These are phyloP conservation scores for Hippoglossus stenolepis DNA, from an alignment of 2,113 vertebrate genomes.

Conservation along the genomic window DNA sequence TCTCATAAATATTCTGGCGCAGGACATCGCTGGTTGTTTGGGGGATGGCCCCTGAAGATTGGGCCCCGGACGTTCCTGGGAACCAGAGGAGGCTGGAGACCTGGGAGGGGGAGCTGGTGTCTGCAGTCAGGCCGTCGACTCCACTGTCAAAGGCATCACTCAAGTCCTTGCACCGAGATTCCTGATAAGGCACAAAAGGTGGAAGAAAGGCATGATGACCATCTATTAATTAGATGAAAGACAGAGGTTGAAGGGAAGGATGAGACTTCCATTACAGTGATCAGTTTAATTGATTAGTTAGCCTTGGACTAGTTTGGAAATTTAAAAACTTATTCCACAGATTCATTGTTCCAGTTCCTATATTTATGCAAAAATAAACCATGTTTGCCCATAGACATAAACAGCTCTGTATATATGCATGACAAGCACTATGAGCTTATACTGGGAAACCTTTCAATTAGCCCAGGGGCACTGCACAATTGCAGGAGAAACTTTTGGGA, in stretches of 20 bases:
- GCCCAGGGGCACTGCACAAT: constrained; percentile 15
- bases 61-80: constrained; percentile 84
- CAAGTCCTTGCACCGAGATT: constrained; percentile 88
- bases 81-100: constrained; percentile 86
- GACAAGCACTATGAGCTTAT: constrained; percentile 9
- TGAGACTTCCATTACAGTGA: not conserved
- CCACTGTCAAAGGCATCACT: constrained; percentile 90
- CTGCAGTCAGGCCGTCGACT: constrained; percentile 86
- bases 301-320: not conserved
- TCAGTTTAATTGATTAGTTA: not conserved
- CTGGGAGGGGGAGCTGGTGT: constrained; percentile 85
- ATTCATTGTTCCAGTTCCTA: not conserved
- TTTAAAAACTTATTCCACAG: not conserved
- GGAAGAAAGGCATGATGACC: not conserved
- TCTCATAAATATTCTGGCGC: constrained; percentile 93
- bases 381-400: not conserved
- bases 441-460: constrained; percentile 50
- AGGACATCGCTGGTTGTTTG: constrained; percentile 82
- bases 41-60: constrained; percentile 85
- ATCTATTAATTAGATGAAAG: not conserved
- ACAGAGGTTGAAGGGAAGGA: not conserved
- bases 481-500: constrained; percentile 40
- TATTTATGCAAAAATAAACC: constrained; percentile 3
- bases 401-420: constrained; percentile 14
- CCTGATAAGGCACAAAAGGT: constrained; percentile 77